These are phyloP conservation scores for Chalcis sispes DNA, from an alignment of 2,888 invertebrate species.

Conservation along the genomic window DNA sequence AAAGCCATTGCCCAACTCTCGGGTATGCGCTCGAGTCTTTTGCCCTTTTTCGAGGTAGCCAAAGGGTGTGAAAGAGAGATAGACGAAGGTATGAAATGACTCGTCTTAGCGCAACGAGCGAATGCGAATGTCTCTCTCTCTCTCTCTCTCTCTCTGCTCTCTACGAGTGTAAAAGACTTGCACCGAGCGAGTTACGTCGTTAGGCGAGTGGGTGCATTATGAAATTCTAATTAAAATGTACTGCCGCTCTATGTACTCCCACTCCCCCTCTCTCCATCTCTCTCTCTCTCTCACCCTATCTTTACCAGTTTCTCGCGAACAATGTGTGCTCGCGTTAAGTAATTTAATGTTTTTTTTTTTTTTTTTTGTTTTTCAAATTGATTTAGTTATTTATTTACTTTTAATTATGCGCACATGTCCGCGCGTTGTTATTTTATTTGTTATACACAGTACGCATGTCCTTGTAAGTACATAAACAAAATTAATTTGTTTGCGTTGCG, in stretches of 20 bases:
- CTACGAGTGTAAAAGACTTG: constrained; percentile 34
- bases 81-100: background rate
- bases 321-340: background rate
- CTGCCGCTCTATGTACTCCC: too few relatives aligned
- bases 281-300: too few relatives aligned
- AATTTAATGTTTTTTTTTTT: background rate
- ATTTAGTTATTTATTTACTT: too few relatives aligned
- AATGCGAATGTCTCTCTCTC: constrained; percentile 11
- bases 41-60: background rate
- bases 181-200: constrained; percentile 34
- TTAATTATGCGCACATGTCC: too few relatives aligned
- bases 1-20: background rate
- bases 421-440: too few relatives aligned
- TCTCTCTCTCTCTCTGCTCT: background rate
- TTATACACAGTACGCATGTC: too few relatives aligned
- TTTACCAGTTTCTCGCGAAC: background rate
- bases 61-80: too few relatives aligned
- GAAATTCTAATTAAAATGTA: constrained; percentile 54
- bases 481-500: too few relatives aligned
- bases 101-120: constrained; percentile 23
- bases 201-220: constrained; percentile 33
- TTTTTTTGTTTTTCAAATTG: too few relatives aligned
- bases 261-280: too few relatives aligned
- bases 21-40: constrained; percentile 19
- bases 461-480: too few relatives aligned